phyloP scores from a whole-genome alignment of 1,140 invertebrate genomes.

The Procambarus clarkii region DNA sequence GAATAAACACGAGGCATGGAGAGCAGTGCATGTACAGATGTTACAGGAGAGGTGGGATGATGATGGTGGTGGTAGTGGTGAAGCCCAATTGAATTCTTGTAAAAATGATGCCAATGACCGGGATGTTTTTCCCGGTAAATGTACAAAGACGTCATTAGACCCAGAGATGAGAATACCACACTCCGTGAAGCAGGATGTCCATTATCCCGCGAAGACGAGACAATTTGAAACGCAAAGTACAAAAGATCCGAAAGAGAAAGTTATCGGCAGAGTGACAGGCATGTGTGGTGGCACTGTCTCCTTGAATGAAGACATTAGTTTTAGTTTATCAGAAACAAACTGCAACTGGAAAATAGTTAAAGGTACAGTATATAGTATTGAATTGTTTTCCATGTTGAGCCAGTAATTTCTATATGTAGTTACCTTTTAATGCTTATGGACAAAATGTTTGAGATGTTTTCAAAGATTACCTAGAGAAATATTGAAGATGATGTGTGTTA shows the following conservation, averaged over 20 bases:
- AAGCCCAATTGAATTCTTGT: background rate
- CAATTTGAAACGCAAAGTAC: background rate
- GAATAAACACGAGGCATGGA: conserved; percentile 37
- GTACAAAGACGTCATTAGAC: background rate
- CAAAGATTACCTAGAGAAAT: too few species aligned
- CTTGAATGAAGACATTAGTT: conserved; percentile 4
- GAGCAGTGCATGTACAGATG: background rate
- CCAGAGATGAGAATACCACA: conserved; percentile 9
- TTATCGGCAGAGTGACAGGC: conserved; percentile 32
- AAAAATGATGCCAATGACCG: background rate
- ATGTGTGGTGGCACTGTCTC: conserved; percentile 33
- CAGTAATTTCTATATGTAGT: too few species aligned
- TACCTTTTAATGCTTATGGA: too few species aligned
- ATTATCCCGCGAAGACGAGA: background rate
- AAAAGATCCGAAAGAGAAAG: background rate
- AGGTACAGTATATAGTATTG: background rate
- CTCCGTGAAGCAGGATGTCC: conserved; percentile 19
- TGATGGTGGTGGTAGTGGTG: background rate
- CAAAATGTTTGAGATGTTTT: too few species aligned
- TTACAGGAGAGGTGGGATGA: conserved; percentile 28
- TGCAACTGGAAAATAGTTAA: background rate
- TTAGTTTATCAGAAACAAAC: background rate
- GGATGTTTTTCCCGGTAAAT: background rate
- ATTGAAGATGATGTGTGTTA: too few species aligned
- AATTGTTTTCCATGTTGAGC: too few species aligned